Base-by-base conservation (phyloP, 1,140 invertebrate species). In the Tachypleus tridentatus region DNA sequence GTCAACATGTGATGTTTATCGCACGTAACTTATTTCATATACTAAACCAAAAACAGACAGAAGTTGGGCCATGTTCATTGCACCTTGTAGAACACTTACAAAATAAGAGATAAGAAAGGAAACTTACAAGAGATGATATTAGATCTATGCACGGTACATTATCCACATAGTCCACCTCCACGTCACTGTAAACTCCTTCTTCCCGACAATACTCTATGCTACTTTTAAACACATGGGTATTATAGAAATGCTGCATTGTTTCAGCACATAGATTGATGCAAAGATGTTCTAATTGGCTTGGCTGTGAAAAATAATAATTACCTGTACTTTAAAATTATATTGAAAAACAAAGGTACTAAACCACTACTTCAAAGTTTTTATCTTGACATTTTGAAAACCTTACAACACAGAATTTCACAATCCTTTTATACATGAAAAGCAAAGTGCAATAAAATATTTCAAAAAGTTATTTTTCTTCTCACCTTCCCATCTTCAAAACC, bases 241-340 rank as follows among this genome's bases (percentile, higher is more conserved):
- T 95, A 79, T 95, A 96, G 76, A 94, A 95, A 77, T 95, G 91
- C 73, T 96, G 92, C 90, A 96, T 94, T 29, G 91, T 94, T 79
- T 96, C 93, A 0, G 92, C 91, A 76, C 91, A 94, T 58, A 96
- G 78, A 77, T 96, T 95, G 69, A 93, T 92, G 77, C 92, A 96
- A 49, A 96, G 78, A 75, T 95, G 91, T 75, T 95, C 93, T 69
- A 96, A 79, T 71, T 91, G 89, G 70, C 56, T 9, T 4, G 56
- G 56, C 56, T 57, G 56, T 11, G 3, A n/a, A 54, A 4, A 54
- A n/a, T 9, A 54, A 54, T 3, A 54, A 4, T 9, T 9, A n/a
- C n/a, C n/a, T 54, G 4, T 3, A 54, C 8, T 9, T 8, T 54
- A 54, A 54, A 54, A 54, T 29, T 29, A 29, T 29, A 29, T 29